Percentiles rank a stretch among this genome's conserved stretches.
These are phyloP conservation scores for Microdon myrmicae DNA, from an alignment of 2,888 invertebrate species.

Conservation along the genomic window DNA sequence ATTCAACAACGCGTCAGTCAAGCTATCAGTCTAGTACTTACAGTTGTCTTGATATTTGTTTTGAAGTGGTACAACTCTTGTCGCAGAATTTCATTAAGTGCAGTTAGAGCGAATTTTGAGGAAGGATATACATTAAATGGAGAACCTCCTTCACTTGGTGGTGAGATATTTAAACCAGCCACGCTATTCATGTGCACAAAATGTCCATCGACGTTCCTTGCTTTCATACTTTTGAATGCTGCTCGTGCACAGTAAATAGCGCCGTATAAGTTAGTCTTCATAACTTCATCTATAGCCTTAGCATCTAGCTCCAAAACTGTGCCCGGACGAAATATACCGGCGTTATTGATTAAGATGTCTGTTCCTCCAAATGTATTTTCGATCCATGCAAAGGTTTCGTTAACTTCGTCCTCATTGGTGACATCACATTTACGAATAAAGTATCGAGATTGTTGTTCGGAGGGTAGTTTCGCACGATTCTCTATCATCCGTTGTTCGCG, in stretches of 20 bases:
- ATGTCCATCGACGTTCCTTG: conserved; percentile 67
- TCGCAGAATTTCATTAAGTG: conserved; percentile 62
- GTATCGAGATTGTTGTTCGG: conserved; percentile 58
- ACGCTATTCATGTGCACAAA: conserved; percentile 67
- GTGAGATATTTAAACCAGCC: conserved; percentile 59
- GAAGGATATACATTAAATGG: conserved; percentile 60
- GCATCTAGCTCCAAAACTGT: conserved; percentile 55
- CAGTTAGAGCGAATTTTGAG: conserved; percentile 63
- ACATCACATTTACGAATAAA: conserved; percentile 68
- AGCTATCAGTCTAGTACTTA: conserved; percentile 56
- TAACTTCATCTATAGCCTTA: conserved; percentile 55
- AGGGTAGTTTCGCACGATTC: conserved; percentile 53
- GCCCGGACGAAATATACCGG: conserved; percentile 65
- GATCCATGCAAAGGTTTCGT: conserved; percentile 69
- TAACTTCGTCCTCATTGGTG: conserved; percentile 69
- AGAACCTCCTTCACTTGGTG: conserved; percentile 12
- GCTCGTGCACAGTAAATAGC: conserved; percentile 67
- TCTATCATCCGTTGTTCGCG: conserved; percentile 67
- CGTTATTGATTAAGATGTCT: conserved; percentile 72
- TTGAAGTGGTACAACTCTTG: conserved; percentile 61
- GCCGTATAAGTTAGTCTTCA: conserved; percentile 69
- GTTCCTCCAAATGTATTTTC: conserved; percentile 69
- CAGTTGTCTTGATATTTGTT: conserved; percentile 64
- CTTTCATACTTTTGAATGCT: conserved; percentile 68
- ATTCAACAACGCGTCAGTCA: too few species aligned